A percentile compares a stretch with the other conserved stretches of the same genome.
These are phyloP conservation scores for Trochalopteron elliotii DNA, from an alignment of 2,113 vertebrate species.

Conservation along the genomic window DNA sequence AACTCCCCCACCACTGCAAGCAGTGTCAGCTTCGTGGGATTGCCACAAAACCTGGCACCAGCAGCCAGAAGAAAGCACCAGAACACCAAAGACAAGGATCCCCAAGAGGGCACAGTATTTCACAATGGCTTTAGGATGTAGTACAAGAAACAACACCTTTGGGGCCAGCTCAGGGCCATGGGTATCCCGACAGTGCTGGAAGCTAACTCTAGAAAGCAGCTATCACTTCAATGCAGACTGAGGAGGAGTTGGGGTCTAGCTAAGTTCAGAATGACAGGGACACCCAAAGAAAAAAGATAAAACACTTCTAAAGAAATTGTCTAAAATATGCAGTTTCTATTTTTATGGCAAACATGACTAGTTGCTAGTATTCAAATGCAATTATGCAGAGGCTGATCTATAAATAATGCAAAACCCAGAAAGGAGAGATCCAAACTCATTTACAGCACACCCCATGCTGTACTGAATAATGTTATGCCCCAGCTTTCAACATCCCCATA, in stretches of 20 bases:
- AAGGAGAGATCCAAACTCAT: constrained; percentile 16
- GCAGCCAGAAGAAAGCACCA: background rate
- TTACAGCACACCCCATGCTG: background rate
- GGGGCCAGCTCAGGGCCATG: background rate
- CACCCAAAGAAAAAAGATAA: background rate
- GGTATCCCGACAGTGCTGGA: rapidly evolving
- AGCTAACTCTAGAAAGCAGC: background rate
- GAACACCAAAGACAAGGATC: background rate
- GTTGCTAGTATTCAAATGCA: constrained; percentile 53
- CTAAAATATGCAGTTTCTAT: background rate
- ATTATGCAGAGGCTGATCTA: constrained; percentile 39
- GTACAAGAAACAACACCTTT: background rate
- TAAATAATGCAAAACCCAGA: constrained; percentile 60
- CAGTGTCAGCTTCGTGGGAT: background rate
- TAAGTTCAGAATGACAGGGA: background rate
- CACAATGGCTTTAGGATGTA: rapidly evolving
- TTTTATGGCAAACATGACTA: constrained; percentile 36
- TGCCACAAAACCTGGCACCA: background rate
- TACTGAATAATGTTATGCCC: background rate
- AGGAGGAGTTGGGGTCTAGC: background rate
- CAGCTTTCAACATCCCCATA: background rate
- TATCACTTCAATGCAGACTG: background rate
- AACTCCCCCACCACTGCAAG: background rate
- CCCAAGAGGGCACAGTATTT: background rate
- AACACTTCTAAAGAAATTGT: background rate